These are phyloP conservation scores for Cyclophora punctaria DNA, from an alignment of 2,888 invertebrate species.

Conservation along the genomic window DNA sequence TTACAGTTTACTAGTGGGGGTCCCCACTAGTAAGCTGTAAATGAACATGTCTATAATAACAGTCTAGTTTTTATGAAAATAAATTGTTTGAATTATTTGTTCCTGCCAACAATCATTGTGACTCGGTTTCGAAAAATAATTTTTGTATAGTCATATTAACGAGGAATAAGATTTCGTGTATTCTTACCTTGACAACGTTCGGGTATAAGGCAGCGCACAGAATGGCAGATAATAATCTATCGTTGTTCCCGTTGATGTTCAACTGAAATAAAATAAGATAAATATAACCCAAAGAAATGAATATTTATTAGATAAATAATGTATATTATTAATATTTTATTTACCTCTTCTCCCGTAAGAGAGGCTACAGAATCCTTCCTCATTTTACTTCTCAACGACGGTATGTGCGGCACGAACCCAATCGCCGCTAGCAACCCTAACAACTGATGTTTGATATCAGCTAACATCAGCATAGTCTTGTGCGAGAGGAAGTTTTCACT, in stretches of 20 bases:
- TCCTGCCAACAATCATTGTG: too few species aligned
- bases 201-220: constrained; percentile 95
- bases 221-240: constrained; percentile 84
- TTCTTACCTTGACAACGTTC: constrained; percentile 84
- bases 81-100: too few species aligned
- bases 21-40: too few species aligned
- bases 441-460: constrained; percentile 90
- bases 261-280: constrained; percentile 53
- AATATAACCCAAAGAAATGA: too few species aligned
- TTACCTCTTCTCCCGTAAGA: constrained; percentile 78
- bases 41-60: too few species aligned
- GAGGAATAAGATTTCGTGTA: background rate
- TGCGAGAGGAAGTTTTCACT: constrained; percentile 88
- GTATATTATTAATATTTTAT: background rate
- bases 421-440: constrained; percentile 84
- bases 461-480: constrained; percentile 87
- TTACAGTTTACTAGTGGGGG: too few species aligned
- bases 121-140: too few species aligned
- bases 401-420: constrained; percentile 84
- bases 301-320: background rate
- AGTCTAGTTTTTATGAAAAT: too few species aligned
- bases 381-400: constrained; percentile 63
- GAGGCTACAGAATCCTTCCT: constrained; percentile 78
- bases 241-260: constrained; percentile 84
- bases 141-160: background rate